phyloP scores from a whole-genome alignment of 1,140 invertebrate species.

The Cydia fagiglandana region DNA sequence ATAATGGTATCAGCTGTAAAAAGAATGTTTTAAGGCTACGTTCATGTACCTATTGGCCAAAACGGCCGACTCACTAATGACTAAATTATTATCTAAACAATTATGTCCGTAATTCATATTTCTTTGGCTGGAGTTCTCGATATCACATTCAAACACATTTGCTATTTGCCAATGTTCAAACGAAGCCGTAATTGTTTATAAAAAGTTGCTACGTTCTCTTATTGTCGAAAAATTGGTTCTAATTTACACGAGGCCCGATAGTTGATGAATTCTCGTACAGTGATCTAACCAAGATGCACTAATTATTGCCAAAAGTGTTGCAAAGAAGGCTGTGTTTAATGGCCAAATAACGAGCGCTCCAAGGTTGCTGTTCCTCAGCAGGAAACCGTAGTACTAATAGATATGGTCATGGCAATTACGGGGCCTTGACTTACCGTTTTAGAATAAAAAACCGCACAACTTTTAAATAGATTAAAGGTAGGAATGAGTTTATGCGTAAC shows the following conservation, averaged over 20 bases:
- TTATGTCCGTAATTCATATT: constrained; percentile 14
- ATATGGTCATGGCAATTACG: constrained; percentile 74
- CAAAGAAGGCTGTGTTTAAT: constrained; percentile 64
- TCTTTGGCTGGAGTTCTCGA: background rate
- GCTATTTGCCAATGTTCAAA: background rate
- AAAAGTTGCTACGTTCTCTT: background rate
- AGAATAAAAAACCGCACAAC: constrained; percentile 67
- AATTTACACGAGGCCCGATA: constrained; percentile 11
- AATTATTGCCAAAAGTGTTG: constrained; percentile 67
- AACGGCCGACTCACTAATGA: constrained; percentile 42
- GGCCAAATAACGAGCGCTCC: constrained; percentile 70
- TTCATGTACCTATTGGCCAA: constrained; percentile 18
- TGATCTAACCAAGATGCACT: constrained; percentile 39
- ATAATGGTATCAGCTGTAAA: constrained; percentile 37
- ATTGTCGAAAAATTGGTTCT: constrained; percentile 19
- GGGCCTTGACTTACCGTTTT: constrained; percentile 75
- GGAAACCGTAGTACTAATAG: constrained; percentile 71
- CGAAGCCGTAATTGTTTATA: background rate
- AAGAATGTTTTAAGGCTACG: constrained; percentile 50
- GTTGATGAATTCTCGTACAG: constrained; percentile 32
- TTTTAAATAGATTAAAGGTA: constrained; percentile 51
- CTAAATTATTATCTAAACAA: constrained; percentile 39
- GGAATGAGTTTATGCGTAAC: constrained; percentile 15
- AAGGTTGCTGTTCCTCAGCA: constrained; percentile 70
- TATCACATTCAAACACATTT: background rate